Conservation (phyloP, 2,113 vertebrate species). For the Lycaon pictus region DNA sequence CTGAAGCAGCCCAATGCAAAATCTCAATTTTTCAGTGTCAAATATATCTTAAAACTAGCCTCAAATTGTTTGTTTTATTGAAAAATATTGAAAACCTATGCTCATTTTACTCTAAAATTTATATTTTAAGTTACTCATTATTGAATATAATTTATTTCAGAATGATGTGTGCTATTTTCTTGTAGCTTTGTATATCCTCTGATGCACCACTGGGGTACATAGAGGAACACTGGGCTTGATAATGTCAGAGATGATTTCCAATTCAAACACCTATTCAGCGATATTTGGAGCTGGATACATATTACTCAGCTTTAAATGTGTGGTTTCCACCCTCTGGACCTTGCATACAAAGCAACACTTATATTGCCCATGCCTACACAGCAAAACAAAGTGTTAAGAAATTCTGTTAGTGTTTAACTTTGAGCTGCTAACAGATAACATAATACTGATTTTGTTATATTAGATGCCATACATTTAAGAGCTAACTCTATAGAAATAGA, state of each 20-base stretch:
- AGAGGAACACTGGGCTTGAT: background rate
- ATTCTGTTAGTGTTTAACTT: slow-evolving; percentile 56
- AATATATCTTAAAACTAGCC: background rate
- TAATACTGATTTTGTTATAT: slow-evolving; percentile 21
- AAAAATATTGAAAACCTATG: background rate
- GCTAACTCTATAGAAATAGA: background rate
- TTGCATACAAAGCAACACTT: slow-evolving; percentile 8
- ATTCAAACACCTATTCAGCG: background rate
- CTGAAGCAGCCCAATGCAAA: background rate
- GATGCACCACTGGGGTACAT: background rate
- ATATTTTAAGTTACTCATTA: background rate
- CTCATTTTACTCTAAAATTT: background rate
- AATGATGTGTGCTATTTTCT: background rate
- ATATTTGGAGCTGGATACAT: background rate
- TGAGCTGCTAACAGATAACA: slow-evolving; percentile 41
- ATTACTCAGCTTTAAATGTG: background rate
- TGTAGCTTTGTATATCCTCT: background rate
- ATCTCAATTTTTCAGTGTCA: background rate
- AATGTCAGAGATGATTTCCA: background rate
- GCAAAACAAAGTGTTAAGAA: slow-evolving; percentile 27
- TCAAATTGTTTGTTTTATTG: background rate
- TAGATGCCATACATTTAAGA: slow-evolving; percentile 25
- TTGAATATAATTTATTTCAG: background rate
- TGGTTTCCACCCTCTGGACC: slow-evolving; percentile 1
- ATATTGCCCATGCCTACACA: background rate